These are phyloP conservation scores for Solea solea DNA, from an alignment of 2,113 vertebrate species.

Conservation along the genomic window DNA sequence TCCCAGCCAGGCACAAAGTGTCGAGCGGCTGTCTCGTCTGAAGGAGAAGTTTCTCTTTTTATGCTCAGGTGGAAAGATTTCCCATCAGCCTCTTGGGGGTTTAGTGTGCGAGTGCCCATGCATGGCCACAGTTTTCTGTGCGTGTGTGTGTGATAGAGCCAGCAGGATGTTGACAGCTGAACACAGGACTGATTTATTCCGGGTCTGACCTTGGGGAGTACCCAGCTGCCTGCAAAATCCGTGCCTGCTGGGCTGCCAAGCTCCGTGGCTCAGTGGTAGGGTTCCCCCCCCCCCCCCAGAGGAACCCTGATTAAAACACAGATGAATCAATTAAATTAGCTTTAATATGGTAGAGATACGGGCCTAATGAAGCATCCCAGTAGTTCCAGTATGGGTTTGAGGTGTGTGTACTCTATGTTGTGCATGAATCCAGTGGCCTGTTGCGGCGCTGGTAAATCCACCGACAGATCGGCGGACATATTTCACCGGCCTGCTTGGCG, in stretches of 20 bases:
- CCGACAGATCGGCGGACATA: slow-evolving; percentile 46
- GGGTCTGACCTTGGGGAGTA: slow-evolving; percentile 76
- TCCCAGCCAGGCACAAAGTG: slow-evolving; percentile 26
- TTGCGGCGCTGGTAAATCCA: slow-evolving; percentile 48
- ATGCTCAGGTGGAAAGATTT: slow-evolving; percentile 30
- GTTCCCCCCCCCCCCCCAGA: slow-evolving; percentile 70
- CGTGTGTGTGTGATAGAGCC: slow-evolving; percentile 41
- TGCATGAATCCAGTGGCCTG: slow-evolving; percentile 26
- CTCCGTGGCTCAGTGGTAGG: slow-evolving; percentile 70
- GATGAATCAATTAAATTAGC: slow-evolving; percentile 79
- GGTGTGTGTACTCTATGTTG: slow-evolving; percentile 18
- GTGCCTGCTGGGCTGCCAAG: slow-evolving; percentile 74
- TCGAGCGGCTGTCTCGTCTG: slow-evolving; percentile 33
- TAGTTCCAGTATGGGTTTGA: slow-evolving; percentile 66
- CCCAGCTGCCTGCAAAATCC: slow-evolving; percentile 77
- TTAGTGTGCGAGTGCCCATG: slow-evolving; percentile 17
- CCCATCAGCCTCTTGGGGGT: slow-evolving; percentile 37
- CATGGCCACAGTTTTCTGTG: slow-evolving; percentile 28
- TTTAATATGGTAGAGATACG: slow-evolving; percentile 71
- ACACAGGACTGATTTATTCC: slow-evolving; percentile 75
- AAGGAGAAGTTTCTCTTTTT: slow-evolving; percentile 47
- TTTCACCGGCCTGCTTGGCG: slow-evolving; percentile 33
- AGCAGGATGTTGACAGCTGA: slow-evolving; percentile 75
- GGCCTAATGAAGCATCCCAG: slow-evolving; percentile 67
- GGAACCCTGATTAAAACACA: slow-evolving; percentile 76